These are phyloP conservation scores for Ectropis crepuscularia DNA, from an alignment of 2,888 invertebrate genomes.

Conservation along the genomic window DNA sequence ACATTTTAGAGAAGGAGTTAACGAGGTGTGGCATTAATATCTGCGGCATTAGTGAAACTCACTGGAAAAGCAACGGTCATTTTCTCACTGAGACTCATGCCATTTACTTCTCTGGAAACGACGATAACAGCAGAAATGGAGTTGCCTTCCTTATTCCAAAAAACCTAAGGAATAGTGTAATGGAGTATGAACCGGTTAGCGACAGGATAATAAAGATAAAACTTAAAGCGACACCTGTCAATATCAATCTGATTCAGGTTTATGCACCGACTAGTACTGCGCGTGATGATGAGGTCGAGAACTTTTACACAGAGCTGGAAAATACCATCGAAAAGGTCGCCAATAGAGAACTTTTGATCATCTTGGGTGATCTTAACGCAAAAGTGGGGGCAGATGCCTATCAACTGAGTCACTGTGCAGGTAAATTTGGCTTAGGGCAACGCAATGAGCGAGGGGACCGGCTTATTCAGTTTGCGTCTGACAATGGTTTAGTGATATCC, in stretches of 20 bases:
- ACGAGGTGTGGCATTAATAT: background rate
- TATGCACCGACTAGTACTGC: background rate
- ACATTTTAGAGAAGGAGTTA: background rate
- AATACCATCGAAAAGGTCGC: background rate
- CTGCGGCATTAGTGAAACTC: background rate
- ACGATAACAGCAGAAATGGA: background rate
- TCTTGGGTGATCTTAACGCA: background rate
- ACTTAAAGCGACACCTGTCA: background rate
- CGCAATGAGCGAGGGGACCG: background rate
- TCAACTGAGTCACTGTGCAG: background rate
- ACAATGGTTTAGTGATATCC: no score
- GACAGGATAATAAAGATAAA: background rate
- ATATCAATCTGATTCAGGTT: background rate
- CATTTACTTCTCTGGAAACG: conserved; percentile 1
- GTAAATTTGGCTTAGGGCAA: background rate
- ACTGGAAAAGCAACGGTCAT: background rate
- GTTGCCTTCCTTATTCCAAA: background rate
- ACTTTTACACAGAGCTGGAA: background rate
- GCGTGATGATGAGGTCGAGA: background rate
- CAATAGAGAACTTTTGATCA: background rate
- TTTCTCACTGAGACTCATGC: background rate
- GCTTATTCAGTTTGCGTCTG: background rate
- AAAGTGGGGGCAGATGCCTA: background rate
- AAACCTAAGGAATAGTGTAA: background rate
- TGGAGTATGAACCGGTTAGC: background rate